Percentiles rank a stretch among this genome's conserved stretches.
phyloP scores from a whole-genome alignment of 2,797 vertebrate species.

The Darevskia mixta region DNA sequence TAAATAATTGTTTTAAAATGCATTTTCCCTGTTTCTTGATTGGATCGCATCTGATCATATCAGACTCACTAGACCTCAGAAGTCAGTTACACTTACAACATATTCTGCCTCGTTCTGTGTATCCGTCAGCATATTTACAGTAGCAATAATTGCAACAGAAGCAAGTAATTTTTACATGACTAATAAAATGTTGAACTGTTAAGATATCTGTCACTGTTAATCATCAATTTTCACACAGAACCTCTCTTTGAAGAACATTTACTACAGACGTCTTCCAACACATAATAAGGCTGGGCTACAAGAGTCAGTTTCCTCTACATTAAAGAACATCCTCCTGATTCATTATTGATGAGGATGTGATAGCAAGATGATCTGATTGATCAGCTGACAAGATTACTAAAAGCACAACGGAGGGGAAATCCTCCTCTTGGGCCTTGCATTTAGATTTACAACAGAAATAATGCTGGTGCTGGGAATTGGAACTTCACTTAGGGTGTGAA shows the following conservation, averaged over 20 bases:
- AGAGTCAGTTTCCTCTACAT: not conserved
- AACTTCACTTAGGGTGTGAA: not conserved
- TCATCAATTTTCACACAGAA: not conserved
- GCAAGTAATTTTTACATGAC: constrained; percentile 11
- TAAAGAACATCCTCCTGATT: not conserved
- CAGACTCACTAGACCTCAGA: not conserved
- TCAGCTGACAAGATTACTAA: not conserved
- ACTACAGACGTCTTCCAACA: not conserved
- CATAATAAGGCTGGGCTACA: not conserved
- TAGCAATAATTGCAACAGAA: constrained; percentile 6
- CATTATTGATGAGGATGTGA: constrained; percentile 2
- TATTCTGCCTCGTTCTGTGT: not conserved
- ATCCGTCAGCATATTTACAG: not conserved
- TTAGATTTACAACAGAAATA: constrained; percentile 17
- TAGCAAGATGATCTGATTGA: constrained; percentile 11
- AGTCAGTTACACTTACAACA: not conserved
- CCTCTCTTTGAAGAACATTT: not conserved
- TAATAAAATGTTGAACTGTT: constrained; percentile 27
- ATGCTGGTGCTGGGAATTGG: not conserved
- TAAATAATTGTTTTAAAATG: not conserved
- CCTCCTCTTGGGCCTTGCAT: rapidly evolving
- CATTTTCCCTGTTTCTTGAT: not conserved
- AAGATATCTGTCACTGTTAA: not conserved
- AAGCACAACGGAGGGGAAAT: not conserved
- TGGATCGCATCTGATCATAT: not conserved